These are phyloP conservation scores for Xanthia icteritia DNA, from an alignment of 2,888 invertebrate genomes.

Conservation along the genomic window DNA sequence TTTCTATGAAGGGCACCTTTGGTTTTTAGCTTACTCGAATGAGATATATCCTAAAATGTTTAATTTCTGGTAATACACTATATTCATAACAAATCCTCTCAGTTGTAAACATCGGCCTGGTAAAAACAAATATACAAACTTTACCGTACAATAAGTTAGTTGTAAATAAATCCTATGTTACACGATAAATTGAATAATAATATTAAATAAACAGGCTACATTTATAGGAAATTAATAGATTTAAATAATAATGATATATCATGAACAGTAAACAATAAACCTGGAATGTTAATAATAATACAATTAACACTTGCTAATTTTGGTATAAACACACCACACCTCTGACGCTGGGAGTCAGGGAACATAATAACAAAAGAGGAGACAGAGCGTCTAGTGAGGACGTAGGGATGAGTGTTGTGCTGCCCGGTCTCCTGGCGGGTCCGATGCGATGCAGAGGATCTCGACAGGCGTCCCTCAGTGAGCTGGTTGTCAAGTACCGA, in stretches of 20 bases:
- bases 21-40: conserved; percentile 94
- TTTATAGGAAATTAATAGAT: conserved; percentile 82
- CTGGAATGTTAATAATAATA: conserved; percentile 90
- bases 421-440: conserved; percentile 78
- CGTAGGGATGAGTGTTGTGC: conserved; percentile 49
- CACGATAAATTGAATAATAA: conserved; percentile 84
- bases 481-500: conserved; percentile 93
- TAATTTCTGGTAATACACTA: conserved; percentile 88
- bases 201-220: conserved; percentile 86
- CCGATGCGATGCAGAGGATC: conserved; percentile 86
- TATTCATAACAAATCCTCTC: conserved; percentile 87
- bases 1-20: conserved; percentile 95
- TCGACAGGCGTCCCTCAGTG: conserved; percentile 88
- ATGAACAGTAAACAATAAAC: conserved; percentile 86
- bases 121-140: conserved; percentile 86
- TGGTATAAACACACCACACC: conserved; percentile 89
- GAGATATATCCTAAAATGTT: conserved; percentile 90
- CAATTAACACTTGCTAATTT: conserved; percentile 86
- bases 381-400: conserved; percentile 76
- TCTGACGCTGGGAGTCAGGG: conserved; percentile 71
- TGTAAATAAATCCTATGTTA: conserved; percentile 90
- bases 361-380: conserved; percentile 78
- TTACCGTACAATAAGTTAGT: conserved; percentile 85
- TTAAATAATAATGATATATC: conserved; percentile 83
- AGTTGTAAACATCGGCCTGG: conserved; percentile 86